Evolutionary conservation across 2,797 vertebrate species (phyloP).

Genomic region (Propithecus perrieri): DNA sequence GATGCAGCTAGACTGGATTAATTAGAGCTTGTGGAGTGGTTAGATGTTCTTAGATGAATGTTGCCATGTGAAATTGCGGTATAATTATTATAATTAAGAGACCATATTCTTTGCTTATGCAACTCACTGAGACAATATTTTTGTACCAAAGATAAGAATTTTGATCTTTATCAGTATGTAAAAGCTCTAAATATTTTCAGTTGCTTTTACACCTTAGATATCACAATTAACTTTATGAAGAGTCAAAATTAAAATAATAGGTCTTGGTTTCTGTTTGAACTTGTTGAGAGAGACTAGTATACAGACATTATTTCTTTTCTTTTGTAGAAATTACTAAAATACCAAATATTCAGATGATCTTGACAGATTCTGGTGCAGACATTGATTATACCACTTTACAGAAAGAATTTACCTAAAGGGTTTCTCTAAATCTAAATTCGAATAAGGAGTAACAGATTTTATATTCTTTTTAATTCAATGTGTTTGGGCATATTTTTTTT

Average conservation of each 20-base stretch:
- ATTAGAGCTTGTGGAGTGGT: background rate
- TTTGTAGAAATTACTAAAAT: conserved; percentile 48
- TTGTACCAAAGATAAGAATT: conserved; percentile 5
- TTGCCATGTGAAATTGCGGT: background rate
- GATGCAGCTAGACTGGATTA: background rate
- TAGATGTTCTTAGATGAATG: conserved; percentile 39
- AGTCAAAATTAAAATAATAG: background rate
- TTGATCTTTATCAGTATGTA: conserved; percentile 37
- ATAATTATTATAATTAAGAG: conserved; percentile 56
- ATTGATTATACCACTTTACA: background rate
- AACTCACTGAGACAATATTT: conserved; percentile 38
- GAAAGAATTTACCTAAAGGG: background rate
- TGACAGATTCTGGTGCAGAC: background rate
- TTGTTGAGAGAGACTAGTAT: background rate
- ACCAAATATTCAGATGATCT: conserved; percentile 18
- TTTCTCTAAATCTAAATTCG: background rate
- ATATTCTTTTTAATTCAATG: background rate
- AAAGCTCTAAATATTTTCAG: conserved; percentile 33
- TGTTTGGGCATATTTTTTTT: background rate
- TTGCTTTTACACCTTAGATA: background rate
- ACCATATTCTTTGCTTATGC: conserved; percentile 30
- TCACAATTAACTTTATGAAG: background rate
- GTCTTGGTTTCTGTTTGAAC: background rate
- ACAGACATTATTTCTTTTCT: background rate
- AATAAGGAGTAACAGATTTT: background rate